Percentiles rank a stretch among this genome's conserved stretches.
Conservation (phyloP, 2,113 vertebrate species). For the Bujurquina vittata region DNA sequence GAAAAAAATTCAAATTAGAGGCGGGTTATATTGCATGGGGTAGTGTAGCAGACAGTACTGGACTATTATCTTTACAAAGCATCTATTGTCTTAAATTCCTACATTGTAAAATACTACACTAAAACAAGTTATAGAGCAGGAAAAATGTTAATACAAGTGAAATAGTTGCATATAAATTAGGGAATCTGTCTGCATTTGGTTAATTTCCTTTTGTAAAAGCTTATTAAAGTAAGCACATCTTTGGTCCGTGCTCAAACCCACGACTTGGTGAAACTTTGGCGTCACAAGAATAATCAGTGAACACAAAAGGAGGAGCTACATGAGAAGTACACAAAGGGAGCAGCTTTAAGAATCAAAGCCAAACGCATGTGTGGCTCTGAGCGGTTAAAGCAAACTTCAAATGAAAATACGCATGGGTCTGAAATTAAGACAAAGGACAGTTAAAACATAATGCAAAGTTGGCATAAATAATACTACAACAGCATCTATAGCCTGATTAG, state of each 20-base stretch:
- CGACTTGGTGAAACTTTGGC: slow-evolving; percentile 63
- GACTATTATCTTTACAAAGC: slow-evolving; percentile 48
- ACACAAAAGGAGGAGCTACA: slow-evolving; percentile 54
- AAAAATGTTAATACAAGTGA: slow-evolving; percentile 14
- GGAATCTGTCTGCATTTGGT: slow-evolving; percentile 38
- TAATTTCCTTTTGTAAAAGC: slow-evolving; percentile 56
- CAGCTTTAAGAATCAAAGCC: slow-evolving; percentile 39
- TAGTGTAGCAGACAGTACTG: slow-evolving; percentile 44
- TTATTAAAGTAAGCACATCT: slow-evolving; percentile 61
- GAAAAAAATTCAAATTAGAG: slow-evolving; percentile 1
- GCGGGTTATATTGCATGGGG: slow-evolving; percentile 42
- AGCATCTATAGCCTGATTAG: slow-evolving; percentile 46
- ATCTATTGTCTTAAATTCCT: slow-evolving; percentile 25
- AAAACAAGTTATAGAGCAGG: slow-evolving; percentile 15
- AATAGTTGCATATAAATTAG: slow-evolving; percentile 15
- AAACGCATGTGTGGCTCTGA: slow-evolving; percentile 31
- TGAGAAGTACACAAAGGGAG: slow-evolving; percentile 53
- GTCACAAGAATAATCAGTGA: slow-evolving; percentile 49
- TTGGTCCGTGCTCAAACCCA: slow-evolving; percentile 75
- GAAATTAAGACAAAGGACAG: slow-evolving; percentile 61
- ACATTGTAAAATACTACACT: slow-evolving; percentile 25
- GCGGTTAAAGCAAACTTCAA: slow-evolving; percentile 31
- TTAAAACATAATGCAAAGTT: slow-evolving; percentile 22
- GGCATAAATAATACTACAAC: slow-evolving; percentile 65
- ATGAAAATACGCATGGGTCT: slow-evolving; percentile 45